Evolutionary conservation across 2,797 vertebrate species (phyloP).

Genomic region (Coluber constrictor): DNA sequence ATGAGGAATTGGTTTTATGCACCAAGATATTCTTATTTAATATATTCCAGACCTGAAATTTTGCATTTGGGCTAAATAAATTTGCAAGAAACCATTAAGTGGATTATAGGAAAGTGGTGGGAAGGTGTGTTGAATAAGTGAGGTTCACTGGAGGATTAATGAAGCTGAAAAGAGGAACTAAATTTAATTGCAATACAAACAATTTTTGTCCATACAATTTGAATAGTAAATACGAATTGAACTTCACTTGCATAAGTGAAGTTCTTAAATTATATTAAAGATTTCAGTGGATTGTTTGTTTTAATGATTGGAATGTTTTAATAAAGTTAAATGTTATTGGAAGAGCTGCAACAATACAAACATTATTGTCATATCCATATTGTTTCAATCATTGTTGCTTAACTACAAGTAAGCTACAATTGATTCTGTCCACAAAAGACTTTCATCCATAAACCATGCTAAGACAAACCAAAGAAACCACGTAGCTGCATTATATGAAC

Average conservation of each 20-base stretch:
- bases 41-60: neutral
- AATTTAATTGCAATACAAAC: neutral
- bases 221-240: neutral
- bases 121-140: neutral
- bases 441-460: neutral
- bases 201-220: neutral
- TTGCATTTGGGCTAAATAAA: neutral
- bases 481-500: neutral
- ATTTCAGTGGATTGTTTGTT: neutral
- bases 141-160: neutral
- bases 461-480: neutral
- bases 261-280: neutral
- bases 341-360: neutral
- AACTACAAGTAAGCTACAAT: neutral
- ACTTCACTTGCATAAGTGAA: neutral
- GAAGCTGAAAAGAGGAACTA: neutral
- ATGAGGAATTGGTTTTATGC: neutral
- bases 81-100: neutral
- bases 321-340: neutral
- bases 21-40: neutral
- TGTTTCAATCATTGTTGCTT: neutral
- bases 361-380: neutral
- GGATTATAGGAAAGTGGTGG: neutral
- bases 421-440: neutral
- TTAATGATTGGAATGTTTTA: neutral